Evolutionary conservation across 92 coral and sea anemone species (phyloP).

Genomic region (Phymanthus crucifer): DNA sequence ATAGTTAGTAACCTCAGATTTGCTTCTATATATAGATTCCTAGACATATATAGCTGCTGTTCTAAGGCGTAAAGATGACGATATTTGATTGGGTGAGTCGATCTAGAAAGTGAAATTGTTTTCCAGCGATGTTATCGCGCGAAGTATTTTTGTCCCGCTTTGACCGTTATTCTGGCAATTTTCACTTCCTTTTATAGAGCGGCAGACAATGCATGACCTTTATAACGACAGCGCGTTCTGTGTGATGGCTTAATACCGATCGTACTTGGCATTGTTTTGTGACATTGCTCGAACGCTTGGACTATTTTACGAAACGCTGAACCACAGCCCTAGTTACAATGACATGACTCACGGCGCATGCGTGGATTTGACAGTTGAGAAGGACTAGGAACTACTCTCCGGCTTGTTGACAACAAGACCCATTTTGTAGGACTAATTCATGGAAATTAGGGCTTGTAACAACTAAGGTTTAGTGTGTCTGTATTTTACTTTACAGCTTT

Average conservation of each 20-base stretch:
- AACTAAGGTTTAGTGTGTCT: too few relatives aligned
- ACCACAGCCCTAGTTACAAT: neutral
- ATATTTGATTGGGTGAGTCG: conserved; percentile 11
- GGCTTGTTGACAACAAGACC: too few relatives aligned
- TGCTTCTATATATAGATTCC: neutral
- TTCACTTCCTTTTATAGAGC: conserved; percentile 30
- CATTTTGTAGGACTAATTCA: too few relatives aligned
- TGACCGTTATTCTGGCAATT: conserved; percentile 4
- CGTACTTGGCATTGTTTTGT: conserved; percentile 5
- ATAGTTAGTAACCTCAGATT: conserved; percentile 5
- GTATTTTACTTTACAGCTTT: too few relatives aligned
- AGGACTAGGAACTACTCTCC: neutral
- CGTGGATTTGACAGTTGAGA: neutral
- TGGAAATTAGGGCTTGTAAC: too few relatives aligned
- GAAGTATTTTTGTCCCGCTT: neutral
- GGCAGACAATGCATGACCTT: conserved; percentile 7
- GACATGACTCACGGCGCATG: neutral
- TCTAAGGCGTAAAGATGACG: neutral
- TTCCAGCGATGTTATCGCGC: neutral
- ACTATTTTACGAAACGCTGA: neutral
- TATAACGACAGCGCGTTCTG: neutral
- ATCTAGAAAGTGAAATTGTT: neutral
- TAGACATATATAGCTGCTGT: neutral
- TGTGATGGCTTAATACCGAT: conserved; percentile 1
- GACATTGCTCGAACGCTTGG: neutral